Evolutionary conservation across 2,797 vertebrate genomes (phyloP), one percentile per base, ranked within the genome.

Genomic region (Synaphobranchus kaupii): DNA sequence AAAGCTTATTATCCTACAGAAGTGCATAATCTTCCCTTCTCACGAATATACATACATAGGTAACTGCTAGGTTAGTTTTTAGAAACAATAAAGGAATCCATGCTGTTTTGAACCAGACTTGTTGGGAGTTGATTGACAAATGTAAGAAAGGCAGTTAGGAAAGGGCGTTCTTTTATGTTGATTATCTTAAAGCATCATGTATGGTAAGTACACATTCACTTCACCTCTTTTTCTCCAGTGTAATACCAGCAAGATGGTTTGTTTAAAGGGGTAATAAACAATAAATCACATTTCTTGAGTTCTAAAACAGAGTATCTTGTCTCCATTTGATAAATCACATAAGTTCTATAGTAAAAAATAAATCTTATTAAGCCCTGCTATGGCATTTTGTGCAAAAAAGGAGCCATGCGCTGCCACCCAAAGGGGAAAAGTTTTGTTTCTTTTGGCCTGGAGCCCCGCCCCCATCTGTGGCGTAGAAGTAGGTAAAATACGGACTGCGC

Each of bases 61-160:
- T 84, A 13, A 58, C 82, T 48, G 39, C n/a, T 34, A 25, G n/a
- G 81, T n/a, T 56, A 83, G 22, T n/a, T 39, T 54, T 34, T 50
- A 50, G 52, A 83, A 15, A 83, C 81, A 83, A 47, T 81, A 3
- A 47, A 83, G 47, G 81, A 52, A 31, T 76, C n/a, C 28, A 17
- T 22, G 31, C 56, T 84, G 28, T 39, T 58, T 17, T 31, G 10
- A 84, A 60, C n/a, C 54, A 34, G 22, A 56, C 48, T 50, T 20
- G 78, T 81, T 50, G 78, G 28, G 47, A 28, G 82, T 83, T 83
- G 54, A 83, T 83, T 83, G 82, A n/a, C n/a, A n/a, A n/a, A 50
- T 7, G 52, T 82, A 84, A 56, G 66, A 84, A 84, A 66, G n/a
- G 10, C 58, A 31, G 50, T 84, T 84, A 60, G 58, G 8, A 66